Base-by-base conservation (phyloP, 92 coral and sea anemone genomes). In the Plumapathes pennacea region DNA sequence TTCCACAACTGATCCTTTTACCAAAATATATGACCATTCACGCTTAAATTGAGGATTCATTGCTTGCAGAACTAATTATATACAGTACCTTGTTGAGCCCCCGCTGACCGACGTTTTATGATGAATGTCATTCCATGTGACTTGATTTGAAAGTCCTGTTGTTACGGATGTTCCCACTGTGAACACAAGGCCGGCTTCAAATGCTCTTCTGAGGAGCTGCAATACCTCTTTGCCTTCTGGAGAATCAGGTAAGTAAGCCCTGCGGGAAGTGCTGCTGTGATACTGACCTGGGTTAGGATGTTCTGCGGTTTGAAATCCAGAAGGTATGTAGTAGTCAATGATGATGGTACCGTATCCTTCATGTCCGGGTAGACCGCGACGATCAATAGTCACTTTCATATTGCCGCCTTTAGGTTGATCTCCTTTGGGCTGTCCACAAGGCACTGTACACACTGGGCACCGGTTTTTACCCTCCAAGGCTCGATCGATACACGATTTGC, bases 81-180 rank as follows among this genome's bases (percentile, higher is more conserved):
- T n/a, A n/a, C n/a, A n/a, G n/a, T n/a, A n/a, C n/a, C n/a, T n/a
- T n/a, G n/a, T n/a, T 32, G 84, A 63, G 42, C 97, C 97, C 6
- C 95, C 97, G 38, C 1, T 3, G 1, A 14, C 0, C 23, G 18
- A 51, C 0, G 97, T 81, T 58, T 90, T 90, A 51, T 90, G 97
- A 26, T 78, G 95, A 36, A 90, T 80, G 50, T 77, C 84, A 37
- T 68, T 88, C 97, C 97, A 90, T 24, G 82, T 64, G 5, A 85
- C 67, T 52, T 88, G 89, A 31, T 85, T 65, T 9, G 68, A 69
- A 19, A 3, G 2, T 2, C 81, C 81, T 0, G 76, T 46, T 45
- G 95, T 81, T 13, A 27, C 46, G 4, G 97, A 85, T 12, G 67
- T 71, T 1, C 97, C 97, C 14, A 90, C 64, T 5, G 78, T 89